Conservation (phyloP, 2,113 vertebrate genomes). For the Pluvianellus socialis region DNA sequence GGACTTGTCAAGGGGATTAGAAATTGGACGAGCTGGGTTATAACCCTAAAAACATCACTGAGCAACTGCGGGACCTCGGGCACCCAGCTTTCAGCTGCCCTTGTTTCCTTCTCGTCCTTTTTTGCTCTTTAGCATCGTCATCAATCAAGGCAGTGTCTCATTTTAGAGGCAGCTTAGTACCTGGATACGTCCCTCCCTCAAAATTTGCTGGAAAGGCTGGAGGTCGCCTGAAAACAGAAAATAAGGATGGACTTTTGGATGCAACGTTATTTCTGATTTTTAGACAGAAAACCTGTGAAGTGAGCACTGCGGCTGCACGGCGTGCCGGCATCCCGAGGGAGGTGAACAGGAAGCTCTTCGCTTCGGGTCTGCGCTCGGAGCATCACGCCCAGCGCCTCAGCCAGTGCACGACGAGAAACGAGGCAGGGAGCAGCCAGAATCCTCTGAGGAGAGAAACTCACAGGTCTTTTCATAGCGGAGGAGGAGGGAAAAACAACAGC, state of each 20-base stretch:
- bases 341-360: background rate
- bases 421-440: background rate
- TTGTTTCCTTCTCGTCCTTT: background rate
- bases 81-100: background rate
- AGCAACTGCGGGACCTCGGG: rapidly evolving
- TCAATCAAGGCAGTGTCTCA: background rate
- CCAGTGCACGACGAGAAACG: background rate
- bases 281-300: background rate
- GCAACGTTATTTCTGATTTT: background rate
- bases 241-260: background rate
- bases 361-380: background rate
- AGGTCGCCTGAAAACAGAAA: background rate
- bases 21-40: background rate
- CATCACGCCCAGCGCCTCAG: background rate
- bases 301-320: background rate
- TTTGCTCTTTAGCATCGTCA: background rate
- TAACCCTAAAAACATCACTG: background rate
- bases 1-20: background rate
- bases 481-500: background rate
- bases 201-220: background rate
- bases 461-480: background rate
- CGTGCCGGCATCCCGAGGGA: background rate
- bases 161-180: background rate
- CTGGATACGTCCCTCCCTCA: background rate
- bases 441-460: background rate